phyloP scores from a whole-genome alignment of 2,113 vertebrate species.

The Oryctolagus cuniculus region mOryCun1.1 NC_091437.1:52043001-52043500 shows the following conservation, averaged over 20 bases:
- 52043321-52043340: not conserved
- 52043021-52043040: constrained; percentile 18
- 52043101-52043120: not conserved
- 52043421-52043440: not conserved
- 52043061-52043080: constrained; percentile 26
- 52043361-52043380: constrained; percentile 38
- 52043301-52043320: constrained; percentile 60
- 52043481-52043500: constrained; percentile 38
- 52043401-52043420: not conserved
- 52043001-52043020: constrained; percentile 1
- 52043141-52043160: constrained; percentile 51
- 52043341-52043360: not conserved
- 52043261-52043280: constrained; percentile 11
- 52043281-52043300: constrained; percentile 15
- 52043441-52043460: constrained; percentile 60
- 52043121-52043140: not conserved
- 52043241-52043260: not conserved
- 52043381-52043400: constrained; percentile 48
- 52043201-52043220: constrained; percentile 54
- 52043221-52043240: not conserved
- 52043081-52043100: constrained; percentile 67
- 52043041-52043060: constrained; percentile 45
- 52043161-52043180: not conserved
- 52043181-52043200: constrained; percentile 65
- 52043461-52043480: constrained; percentile 47